Conservation (phyloP, 2,888 invertebrate species). For the Corythucha ciliata region DNA sequence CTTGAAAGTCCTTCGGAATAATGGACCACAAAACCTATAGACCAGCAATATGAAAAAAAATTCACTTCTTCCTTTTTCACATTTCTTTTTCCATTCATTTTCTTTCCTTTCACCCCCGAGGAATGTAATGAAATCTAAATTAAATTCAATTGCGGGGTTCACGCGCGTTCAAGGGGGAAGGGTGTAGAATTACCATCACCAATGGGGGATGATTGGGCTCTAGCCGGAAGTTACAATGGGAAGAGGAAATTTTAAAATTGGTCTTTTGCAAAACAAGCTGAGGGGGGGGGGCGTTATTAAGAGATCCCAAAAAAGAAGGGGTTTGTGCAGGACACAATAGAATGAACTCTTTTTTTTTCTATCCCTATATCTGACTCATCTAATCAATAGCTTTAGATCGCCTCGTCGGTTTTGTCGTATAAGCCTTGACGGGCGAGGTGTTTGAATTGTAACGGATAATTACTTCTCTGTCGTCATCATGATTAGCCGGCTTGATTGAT, state of each 20-base stretch:
- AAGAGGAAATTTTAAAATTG: constrained; percentile 26
- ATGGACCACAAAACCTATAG: neutral
- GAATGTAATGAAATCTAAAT: constrained; percentile 17
- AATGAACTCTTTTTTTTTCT: neutral
- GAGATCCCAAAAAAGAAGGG: neutral
- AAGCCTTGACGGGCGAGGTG: too few species aligned
- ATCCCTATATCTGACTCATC: neutral
- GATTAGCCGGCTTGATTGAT: too few species aligned
- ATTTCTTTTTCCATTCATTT: neutral
- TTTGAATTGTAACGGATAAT: too few species aligned
- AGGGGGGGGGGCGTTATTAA: neutral
- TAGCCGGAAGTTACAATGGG: constrained; percentile 22
- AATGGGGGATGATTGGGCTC: constrained; percentile 20
- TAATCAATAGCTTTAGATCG: too few species aligned
- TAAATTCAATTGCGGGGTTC: constrained; percentile 25
- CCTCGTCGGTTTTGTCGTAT: too few species aligned
- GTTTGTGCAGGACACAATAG: neutral
- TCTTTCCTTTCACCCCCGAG: constrained; percentile 2
- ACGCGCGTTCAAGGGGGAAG: constrained; percentile 14
- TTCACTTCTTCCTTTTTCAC: neutral
- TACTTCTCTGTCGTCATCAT: too few species aligned
- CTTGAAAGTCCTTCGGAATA: neutral
- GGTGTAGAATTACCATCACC: constrained; percentile 14
- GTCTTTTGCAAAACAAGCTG: neutral
- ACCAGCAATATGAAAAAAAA: neutral